Evolutionary conservation across 2,113 vertebrate species (phyloP).

Genomic region (Euleptes europaea): DNA sequence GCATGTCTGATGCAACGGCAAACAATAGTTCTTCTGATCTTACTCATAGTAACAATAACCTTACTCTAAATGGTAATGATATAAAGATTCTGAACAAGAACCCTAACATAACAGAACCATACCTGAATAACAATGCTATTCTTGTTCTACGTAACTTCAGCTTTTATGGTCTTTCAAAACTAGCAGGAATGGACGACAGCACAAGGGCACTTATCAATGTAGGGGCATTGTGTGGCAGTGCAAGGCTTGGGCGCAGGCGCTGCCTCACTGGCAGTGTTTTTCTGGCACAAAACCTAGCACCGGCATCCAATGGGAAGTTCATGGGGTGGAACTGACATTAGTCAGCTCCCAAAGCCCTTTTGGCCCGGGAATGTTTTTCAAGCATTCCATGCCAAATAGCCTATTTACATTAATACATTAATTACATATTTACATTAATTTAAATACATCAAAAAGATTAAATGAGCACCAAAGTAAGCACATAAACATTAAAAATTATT

Average conservation of each 20-base stretch:
- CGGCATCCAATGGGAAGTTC: no score
- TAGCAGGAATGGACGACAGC: slow-evolving; percentile 78
- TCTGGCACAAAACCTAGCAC: no score
- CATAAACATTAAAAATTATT: background rate
- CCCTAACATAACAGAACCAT: slow-evolving; percentile 72
- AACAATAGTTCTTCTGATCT: slow-evolving; percentile 71
- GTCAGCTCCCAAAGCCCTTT: no score
- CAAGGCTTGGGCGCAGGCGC: no score
- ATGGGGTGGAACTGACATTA: no score
- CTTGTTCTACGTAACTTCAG: slow-evolving; percentile 63
- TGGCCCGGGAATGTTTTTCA: no score
- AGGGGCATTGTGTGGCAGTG: no score
- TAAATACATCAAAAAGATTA: background rate
- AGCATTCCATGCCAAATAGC: no score
- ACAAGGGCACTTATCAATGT: no score
- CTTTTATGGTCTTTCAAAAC: slow-evolving; percentile 72
- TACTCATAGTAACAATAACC: slow-evolving; percentile 68
- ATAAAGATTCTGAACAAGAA: slow-evolving; percentile 67
- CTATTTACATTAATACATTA: no score
- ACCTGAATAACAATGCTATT: slow-evolving; percentile 76
- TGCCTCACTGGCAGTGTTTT: no score
- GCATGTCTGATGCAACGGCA: slow-evolving; percentile 59
- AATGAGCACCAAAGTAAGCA: background rate
- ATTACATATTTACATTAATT: background rate
- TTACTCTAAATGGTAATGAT: slow-evolving; percentile 69